phyloP scores from a whole-genome alignment of 2,797 vertebrate species.

The Chloroceryle amazona region DNA sequence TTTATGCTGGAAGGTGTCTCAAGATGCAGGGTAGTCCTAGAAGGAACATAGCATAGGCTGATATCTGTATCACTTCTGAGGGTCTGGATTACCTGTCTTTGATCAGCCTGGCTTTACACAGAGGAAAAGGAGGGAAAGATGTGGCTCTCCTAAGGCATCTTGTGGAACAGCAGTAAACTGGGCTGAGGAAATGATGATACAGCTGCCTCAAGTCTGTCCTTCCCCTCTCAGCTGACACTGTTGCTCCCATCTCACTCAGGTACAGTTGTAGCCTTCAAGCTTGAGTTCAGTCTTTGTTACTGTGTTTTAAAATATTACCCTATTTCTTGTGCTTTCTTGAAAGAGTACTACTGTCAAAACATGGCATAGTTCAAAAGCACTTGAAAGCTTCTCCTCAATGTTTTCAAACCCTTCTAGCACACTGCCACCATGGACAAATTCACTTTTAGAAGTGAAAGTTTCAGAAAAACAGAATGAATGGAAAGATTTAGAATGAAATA shows the following conservation, averaged over 20 bases:
- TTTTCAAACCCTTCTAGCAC: neutral
- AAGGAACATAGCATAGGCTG: neutral
- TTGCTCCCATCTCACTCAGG: neutral
- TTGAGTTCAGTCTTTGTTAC: neutral
- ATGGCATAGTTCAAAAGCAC: neutral
- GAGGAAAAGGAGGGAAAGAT: neutral
- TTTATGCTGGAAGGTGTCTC: neutral
- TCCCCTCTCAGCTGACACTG: neutral
- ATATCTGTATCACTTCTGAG: neutral
- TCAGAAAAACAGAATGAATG: neutral
- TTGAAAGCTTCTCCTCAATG: neutral
- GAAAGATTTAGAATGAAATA: neutral
- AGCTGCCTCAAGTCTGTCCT: neutral
- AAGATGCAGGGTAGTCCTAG: neutral
- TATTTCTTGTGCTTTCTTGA: neutral
- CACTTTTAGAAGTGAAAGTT: neutral
- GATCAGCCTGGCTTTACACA: neutral
- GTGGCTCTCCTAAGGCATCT: neutral
- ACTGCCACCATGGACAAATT: neutral
- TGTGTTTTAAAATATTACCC: neutral
- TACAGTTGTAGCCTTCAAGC: neutral
- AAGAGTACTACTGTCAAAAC: neutral
- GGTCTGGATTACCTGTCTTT: neutral
- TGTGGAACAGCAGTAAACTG: neutral
- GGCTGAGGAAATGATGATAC: neutral